Conservation (phyloP, 2,888 invertebrate genomes). For the Pegoplata infirma region DNA sequence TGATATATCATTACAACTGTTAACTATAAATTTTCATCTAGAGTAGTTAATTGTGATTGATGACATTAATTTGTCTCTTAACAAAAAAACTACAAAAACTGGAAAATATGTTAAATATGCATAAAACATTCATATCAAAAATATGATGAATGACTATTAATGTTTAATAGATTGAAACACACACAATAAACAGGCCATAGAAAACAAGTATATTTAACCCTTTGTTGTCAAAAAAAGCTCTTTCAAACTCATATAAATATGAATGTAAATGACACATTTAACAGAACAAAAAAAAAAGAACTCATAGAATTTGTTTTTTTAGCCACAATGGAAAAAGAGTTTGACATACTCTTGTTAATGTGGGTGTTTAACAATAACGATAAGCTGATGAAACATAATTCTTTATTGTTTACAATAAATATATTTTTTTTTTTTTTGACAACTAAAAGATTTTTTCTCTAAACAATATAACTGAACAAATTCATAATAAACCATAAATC, state of each 20-base stretch:
- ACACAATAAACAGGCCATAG: constrained; percentile 45
- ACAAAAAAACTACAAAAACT: not conserved
- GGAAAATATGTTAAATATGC: constrained; percentile 20
- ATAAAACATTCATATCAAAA: constrained; percentile 37
- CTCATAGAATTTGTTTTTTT: not conserved
- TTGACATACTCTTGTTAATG: constrained; percentile 21
- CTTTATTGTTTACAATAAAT: constrained; percentile 45
- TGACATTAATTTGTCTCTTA: constrained; percentile 65
- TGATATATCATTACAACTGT: not conserved
- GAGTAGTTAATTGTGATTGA: constrained; percentile 65
- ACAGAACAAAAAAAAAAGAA: not conserved
- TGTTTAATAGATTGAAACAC: constrained; percentile 46
- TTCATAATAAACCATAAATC: constrained; percentile 38
- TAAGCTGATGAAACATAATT: constrained; percentile 41
- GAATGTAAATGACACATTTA: constrained; percentile 38
- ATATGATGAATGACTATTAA: constrained; percentile 61
- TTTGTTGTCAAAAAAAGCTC: constrained; percentile 41
- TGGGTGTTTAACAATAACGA: constrained; percentile 51
- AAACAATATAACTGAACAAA: constrained; percentile 4
- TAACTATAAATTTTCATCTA: constrained; percentile 49
- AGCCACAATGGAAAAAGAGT: not conserved
- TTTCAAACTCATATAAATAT: constrained; percentile 5
- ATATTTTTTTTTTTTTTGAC: constrained; percentile 23
- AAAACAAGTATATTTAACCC: constrained; percentile 52
- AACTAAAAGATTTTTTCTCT: constrained; percentile 27